phyloP scores from a whole-genome alignment of 2,888 invertebrate genomes.

The Macrosiphum euphorbiae region DNA sequence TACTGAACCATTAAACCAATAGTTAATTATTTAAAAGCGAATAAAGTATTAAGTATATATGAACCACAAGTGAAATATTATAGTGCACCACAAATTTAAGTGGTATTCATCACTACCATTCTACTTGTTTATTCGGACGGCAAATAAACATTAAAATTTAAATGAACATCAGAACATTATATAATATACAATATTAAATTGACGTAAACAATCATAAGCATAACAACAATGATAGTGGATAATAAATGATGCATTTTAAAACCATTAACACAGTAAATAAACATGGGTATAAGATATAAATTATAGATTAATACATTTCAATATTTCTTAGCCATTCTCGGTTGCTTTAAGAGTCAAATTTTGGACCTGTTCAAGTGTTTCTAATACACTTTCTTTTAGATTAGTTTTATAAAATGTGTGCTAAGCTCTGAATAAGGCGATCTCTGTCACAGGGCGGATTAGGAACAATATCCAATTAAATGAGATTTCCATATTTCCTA shows the following conservation, averaged over 20 bases:
- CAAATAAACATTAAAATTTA: neutral
- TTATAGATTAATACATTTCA: neutral
- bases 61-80: neutral
- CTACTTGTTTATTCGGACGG: neutral
- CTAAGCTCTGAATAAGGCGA: neutral
- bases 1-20: neutral
- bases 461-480: neutral
- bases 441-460: neutral
- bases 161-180: too few species aligned
- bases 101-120: neutral
- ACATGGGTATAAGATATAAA: neutral
- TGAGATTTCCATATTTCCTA: neutral
- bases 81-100: neutral
- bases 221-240: neutral
- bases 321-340: neutral
- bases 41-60: neutral
- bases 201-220: too few species aligned
- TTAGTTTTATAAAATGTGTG: neutral
- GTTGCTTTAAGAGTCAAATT: neutral
- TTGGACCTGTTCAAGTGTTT: neutral
- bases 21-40: neutral
- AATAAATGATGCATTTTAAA: neutral
- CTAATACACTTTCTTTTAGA: neutral
- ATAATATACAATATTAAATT: too few species aligned
- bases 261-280: neutral